These are phyloP conservation scores for Hipposideros armiger DNA, from an alignment of 2,113 vertebrate species.

Conservation along the genomic window DNA sequence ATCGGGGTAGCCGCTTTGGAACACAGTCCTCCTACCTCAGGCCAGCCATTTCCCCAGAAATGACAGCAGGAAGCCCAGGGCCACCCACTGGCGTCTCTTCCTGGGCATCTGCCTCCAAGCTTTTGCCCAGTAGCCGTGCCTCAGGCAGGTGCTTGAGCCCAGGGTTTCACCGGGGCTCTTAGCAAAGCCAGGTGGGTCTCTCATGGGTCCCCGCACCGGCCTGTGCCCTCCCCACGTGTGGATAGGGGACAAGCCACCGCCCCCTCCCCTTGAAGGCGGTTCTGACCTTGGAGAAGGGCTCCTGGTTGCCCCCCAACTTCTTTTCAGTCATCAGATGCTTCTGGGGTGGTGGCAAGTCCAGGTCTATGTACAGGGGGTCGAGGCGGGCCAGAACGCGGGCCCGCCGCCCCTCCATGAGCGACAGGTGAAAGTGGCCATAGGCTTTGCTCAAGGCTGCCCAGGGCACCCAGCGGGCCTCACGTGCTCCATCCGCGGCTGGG, in stretches of 20 bases:
- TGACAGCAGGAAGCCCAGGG: neutral
- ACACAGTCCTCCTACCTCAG: no score
- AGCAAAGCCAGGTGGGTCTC: neutral
- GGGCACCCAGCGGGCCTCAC: accelerated
- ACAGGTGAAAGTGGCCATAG: neutral
- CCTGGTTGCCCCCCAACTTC: neutral
- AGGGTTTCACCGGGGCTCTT: neutral
- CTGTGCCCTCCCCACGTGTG: accelerated
- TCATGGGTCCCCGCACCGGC: accelerated
- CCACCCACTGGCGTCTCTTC: no score
- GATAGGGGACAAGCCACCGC: neutral
- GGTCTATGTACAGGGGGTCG: neutral
- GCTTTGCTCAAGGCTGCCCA: neutral
- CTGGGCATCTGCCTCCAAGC: neutral
- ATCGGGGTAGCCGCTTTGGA: neutral
- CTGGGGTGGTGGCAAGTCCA: accelerated
- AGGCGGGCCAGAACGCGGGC: accelerated
- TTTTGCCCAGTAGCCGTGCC: no score
- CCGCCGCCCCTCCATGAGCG: accelerated
- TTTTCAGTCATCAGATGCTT: accelerated
- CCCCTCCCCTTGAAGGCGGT: neutral
- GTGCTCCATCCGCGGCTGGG: accelerated
- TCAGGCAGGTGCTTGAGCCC: neutral
- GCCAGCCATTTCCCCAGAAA: neutral
- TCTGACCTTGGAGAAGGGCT: constrained; percentile 77